Conservation (phyloP, 2,888 invertebrate species). For the Ariolimax columbianus region DNA sequence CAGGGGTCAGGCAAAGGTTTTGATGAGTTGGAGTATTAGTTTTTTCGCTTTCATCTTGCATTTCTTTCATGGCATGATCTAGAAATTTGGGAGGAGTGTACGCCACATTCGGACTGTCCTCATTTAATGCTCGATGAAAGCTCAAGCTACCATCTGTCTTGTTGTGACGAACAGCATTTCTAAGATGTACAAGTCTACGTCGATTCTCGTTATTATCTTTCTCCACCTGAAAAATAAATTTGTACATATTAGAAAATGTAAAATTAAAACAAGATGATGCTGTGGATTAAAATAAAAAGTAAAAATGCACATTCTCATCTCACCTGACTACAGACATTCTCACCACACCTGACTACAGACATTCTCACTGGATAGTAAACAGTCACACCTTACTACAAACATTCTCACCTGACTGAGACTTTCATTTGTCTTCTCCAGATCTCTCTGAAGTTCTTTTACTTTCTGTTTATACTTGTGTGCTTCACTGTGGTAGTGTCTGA, state of each 20-base stretch:
- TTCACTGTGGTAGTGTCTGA: conserved; percentile 59
- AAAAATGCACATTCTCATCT: no score
- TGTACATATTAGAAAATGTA: no score
- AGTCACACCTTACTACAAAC: neutral
- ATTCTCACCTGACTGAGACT: conserved; percentile 24
- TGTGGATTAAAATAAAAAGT: no score
- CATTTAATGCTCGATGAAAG: conserved; percentile 62
- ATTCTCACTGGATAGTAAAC: no score
- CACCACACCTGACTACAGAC: no score
- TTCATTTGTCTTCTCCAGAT: conserved; percentile 56
- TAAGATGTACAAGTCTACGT: conserved; percentile 60
- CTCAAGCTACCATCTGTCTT: conserved; percentile 59
- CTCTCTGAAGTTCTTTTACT: conserved; percentile 60
- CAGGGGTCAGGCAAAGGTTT: conserved; percentile 43
- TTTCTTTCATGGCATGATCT: neutral
- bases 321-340: no score
- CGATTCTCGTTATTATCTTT: conserved; percentile 61
- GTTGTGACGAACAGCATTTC: conserved; percentile 59
- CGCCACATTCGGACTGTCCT: conserved; percentile 59
- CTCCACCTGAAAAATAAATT: conserved; percentile 60
- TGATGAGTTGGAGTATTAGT: neutral
- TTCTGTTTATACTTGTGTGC: conserved; percentile 67
- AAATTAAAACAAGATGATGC: no score
- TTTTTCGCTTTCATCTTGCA: neutral
- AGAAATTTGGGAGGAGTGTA: conserved; percentile 58